phyloP scores from a whole-genome alignment of 1,140 invertebrate species.

The Scaptomyza graminum region DNA sequence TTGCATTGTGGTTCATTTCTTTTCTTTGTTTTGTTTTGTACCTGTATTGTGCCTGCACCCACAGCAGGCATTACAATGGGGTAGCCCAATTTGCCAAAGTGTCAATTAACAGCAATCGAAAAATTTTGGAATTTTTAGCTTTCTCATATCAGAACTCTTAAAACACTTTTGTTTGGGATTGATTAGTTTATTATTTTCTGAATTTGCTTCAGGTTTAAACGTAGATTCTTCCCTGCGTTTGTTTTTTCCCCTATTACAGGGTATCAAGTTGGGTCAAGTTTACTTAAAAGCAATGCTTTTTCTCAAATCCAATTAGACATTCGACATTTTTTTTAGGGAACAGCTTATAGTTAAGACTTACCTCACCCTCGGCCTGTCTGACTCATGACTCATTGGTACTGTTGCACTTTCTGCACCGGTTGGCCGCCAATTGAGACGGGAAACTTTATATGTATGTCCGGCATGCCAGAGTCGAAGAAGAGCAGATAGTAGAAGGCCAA shows the following conservation, averaged over 20 bases:
- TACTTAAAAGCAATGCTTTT: neutral
- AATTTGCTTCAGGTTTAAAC: too few species aligned
- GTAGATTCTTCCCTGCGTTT: too few species aligned
- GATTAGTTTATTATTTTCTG: too few species aligned
- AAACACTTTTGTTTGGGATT: too few species aligned
- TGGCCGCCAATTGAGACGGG: slow-evolving; percentile 76
- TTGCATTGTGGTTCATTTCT: neutral
- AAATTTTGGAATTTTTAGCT: neutral
- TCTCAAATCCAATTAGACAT: slow-evolving; percentile 59
- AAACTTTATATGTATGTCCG: slow-evolving; percentile 78
- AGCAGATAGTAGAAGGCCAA: slow-evolving; percentile 73
- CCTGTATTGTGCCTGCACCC: neutral
- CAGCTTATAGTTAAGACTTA: slow-evolving; percentile 7
- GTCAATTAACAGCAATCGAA: neutral
- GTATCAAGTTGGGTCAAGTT: neutral
- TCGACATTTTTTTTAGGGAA: neutral
- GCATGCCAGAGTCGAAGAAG: slow-evolving; percentile 80
- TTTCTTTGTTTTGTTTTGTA: neutral
- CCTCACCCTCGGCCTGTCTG: neutral
- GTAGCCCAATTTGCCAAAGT: neutral
- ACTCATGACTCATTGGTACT: slow-evolving; percentile 62
- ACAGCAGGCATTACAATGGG: slow-evolving; percentile 5
- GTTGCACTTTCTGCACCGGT: slow-evolving; percentile 77
- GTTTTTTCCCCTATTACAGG: neutral
- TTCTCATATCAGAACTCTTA: neutral